These are phyloP conservation scores for Lasioglossum lativentre DNA, from an alignment of 2,888 invertebrate genomes.

Conservation along the genomic window DNA sequence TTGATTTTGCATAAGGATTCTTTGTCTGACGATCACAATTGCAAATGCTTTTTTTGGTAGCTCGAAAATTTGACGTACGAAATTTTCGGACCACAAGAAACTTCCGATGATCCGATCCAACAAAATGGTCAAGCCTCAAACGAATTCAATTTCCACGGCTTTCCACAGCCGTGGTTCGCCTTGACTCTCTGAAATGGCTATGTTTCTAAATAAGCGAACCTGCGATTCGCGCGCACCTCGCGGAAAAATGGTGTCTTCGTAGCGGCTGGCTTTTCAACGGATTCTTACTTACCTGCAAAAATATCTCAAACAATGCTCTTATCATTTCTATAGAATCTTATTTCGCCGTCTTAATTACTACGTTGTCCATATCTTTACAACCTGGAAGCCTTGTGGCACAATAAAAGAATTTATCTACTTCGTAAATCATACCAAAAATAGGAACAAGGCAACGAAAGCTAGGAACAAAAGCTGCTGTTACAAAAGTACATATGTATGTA, in stretches of 20 bases:
- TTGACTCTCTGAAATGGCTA: slow-evolving; percentile 36
- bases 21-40: no score
- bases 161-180: slow-evolving; percentile 32
- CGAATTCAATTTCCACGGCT: slow-evolving; percentile 25
- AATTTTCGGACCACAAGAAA: background rate
- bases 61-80: background rate
- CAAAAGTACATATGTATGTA: no score
- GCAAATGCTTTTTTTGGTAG: background rate
- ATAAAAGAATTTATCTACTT: background rate
- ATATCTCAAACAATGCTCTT: background rate
- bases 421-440: background rate
- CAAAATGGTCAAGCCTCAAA: background rate
- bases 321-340: background rate
- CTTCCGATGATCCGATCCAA: background rate
- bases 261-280: background rate
- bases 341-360: background rate
- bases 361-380: background rate
- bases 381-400: background rate
- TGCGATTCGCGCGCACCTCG: background rate
- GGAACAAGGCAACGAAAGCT: background rate
- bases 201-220: slow-evolving; percentile 40
- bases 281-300: background rate
- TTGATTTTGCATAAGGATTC: no score
- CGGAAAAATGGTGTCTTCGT: background rate
- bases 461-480: background rate